Base-by-base conservation (phyloP, 30 jellyfish, hydroid and myxozoan species). In the Pseudorhiza aurosa region DNA sequence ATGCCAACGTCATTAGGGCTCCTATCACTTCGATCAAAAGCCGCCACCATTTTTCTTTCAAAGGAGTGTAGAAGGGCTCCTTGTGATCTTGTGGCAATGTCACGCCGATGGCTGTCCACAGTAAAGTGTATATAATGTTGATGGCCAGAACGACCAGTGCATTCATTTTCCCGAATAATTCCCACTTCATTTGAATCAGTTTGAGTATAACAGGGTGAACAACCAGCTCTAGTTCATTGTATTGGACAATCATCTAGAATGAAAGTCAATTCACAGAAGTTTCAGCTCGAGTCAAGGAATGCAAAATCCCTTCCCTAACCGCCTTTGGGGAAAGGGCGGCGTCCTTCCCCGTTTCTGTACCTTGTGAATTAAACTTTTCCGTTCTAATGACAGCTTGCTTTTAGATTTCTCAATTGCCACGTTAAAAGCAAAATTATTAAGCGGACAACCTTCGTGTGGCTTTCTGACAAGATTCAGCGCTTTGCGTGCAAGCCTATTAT, bases 51-150 rank as follows among this genome's bases (percentile, higher is more conserved):
- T 83, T 56, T 25, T 71, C 81, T 21, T 40, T 77, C n/a, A 83
- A 50, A 1, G 98, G 98, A 17, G 94, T 62, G 79, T 90, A 90
- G 30, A 72, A 75, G n/a, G 77, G 8, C 0, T 27, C 62, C 12
- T 72, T 42, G 55, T 68, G 68, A 9, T 55, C 24, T 24, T 53
- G 58, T 1, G 96, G 96, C 58, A 83, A 7, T 5, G 89, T 68
- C 29, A 89, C 81, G 10, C 93, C 97, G 22, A 82, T 67, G 33
- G 93, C 87, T 25, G 97, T 89, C 97, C 97, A 89, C 8, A 89
- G 21, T 29, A 89, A 42, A 12, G 97, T 89, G 85, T 78, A 89
- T 25, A 83, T 2, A 8, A 82, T 26, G 64, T 89, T 82, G 43
- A 89, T 45, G 43, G 37, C 84, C 68, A 78, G 57, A 27, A 40